These are phyloP conservation scores for Enteromius mattozi DNA, from an alignment of 2,797 vertebrate species.

Conservation along the genomic window DNA sequence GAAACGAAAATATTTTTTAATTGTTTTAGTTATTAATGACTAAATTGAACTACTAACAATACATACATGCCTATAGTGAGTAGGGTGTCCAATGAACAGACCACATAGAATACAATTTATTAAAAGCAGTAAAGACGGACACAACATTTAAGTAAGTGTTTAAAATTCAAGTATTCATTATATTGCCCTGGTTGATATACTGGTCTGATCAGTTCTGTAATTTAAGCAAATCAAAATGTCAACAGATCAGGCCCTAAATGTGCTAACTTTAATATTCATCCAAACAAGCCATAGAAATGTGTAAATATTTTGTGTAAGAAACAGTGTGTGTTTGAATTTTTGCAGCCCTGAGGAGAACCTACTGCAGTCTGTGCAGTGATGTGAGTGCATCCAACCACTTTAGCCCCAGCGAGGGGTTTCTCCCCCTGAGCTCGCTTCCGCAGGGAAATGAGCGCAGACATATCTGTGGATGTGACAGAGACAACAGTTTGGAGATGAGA, in stretches of 20 bases:
- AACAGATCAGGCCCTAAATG: not conserved
- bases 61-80: not conserved
- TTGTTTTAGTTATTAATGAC: not conserved
- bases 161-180: not conserved
- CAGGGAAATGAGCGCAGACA: constrained; percentile 97
- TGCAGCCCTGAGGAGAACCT: constrained; percentile 65
- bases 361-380: constrained; percentile 98
- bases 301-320: not conserved
- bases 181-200: not conserved
- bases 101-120: not conserved
- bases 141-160: not conserved
- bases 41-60: not conserved
- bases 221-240: not conserved
- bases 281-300: not conserved
- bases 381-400: constrained; percentile 97
- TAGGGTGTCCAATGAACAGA: not conserved
- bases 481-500: not conserved
- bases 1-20: not conserved
- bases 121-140: not conserved
- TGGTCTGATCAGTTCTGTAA: not conserved
- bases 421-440: constrained; percentile 98
- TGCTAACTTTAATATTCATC: not conserved
- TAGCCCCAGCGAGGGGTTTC: constrained; percentile 96
- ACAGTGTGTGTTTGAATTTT: not conserved
- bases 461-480: constrained; percentile 81